Base-by-base conservation (phyloP, 2,113 vertebrate species). In the Nestor notabilis region DNA sequence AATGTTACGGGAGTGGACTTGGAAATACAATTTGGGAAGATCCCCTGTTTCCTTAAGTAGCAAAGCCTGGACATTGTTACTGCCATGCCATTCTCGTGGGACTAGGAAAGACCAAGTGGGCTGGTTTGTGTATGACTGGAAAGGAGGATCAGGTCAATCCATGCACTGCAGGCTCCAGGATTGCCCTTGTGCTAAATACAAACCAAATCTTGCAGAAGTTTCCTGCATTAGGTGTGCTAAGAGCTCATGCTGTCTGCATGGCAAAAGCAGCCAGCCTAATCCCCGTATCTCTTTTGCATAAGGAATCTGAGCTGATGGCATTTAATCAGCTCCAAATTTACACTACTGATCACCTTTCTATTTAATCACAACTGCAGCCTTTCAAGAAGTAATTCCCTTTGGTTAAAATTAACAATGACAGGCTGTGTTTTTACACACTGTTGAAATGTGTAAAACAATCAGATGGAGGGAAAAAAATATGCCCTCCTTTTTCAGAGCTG, bases 261-360 rank as follows among this genome's bases (percentile, higher is more conserved):
- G 69, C 21, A 27, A 93, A 91, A 93, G 81, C 94, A 95, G 66
- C 49, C 83, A 82, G 74, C 35, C 81, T 89, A 85, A 93, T 93
- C 83, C 91, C 88, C 18, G 31, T 39, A 56, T 76, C 90, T 93
- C 80, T 89, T 95, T 60, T 96, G 93, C 94, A 93, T 95, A 81
- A 89, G 66, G 88, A 94, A 93, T 94, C 79, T 55, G 91, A 94
- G 94, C 90, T 96, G 94, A 96, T 33, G 7, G 93, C 93, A 65
- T 96, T 96, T 96, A 96, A 97, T 97, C 96, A 96, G 90, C 91
- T 92, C 90, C 95, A 90, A 96, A 97, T 97, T 97, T 97, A 97
- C 97, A 96, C 94, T 94, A 91, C 91, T 97, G 96, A 97, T 97
- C 93, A 96, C 86, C 87, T 80, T 96, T 81, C 78, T 89, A 84